These are phyloP conservation scores for Ursus arctos DNA, from an alignment of 2,113 vertebrate genomes.

Conservation along the genomic window DNA sequence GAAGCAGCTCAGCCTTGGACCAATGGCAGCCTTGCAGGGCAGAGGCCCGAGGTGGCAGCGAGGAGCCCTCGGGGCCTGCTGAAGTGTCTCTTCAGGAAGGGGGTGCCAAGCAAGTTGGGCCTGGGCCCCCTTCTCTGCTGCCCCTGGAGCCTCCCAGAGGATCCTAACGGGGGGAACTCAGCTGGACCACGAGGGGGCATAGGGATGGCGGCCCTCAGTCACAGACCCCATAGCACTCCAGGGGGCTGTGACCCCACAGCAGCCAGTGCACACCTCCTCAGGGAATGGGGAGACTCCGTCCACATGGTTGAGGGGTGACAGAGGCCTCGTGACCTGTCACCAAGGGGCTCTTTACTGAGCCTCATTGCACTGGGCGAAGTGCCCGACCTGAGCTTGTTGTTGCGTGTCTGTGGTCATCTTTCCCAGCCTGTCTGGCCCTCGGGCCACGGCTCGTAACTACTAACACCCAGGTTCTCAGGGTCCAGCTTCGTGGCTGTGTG, in stretches of 20 bases:
- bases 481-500: neutral
- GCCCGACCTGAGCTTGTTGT: neutral
- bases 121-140: neutral
- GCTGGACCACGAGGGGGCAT: neutral
- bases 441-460: neutral
- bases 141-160: no score
- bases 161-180: neutral
- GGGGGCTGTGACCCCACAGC: neutral
- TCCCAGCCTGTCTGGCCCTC: neutral
- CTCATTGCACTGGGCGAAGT: rapidly evolving
- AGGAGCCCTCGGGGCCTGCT: neutral
- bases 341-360: neutral
- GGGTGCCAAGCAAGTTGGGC: neutral
- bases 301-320: neutral
- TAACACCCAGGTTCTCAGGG: neutral
- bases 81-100: neutral
- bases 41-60: neutral
- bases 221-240: neutral
- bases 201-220: neutral
- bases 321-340: neutral
- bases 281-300: neutral
- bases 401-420: rapidly evolving
- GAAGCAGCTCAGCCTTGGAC: neutral
- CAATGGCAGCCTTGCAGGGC: neutral
- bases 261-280: neutral